Evolutionary conservation across 2,888 invertebrate species (phyloP), one percentile per base, ranked within the genome.

Genomic region (Leptinotarsa haldemani): DNA sequence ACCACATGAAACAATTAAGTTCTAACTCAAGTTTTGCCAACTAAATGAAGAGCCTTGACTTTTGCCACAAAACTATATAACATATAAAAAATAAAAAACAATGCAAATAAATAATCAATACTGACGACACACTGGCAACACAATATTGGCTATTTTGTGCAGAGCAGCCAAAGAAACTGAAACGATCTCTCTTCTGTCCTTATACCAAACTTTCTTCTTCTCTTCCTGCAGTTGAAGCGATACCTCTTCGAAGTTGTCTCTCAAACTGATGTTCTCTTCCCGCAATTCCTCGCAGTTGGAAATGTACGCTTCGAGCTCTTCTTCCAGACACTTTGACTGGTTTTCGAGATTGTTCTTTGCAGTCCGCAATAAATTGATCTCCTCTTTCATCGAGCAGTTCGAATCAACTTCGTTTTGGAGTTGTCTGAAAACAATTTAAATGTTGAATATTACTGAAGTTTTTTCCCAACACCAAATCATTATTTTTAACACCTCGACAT

Each of bases 121-220:
- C 46, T 58, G 65, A 52, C 65, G 72, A 73, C 80, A 82, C 65
- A 82, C 82, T 3, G 82, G 83, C 68, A 84, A 68, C 77, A 84
- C 76, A 30, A 67, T 75, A 65, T 81, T 71, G 53, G 83, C 82
- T 47, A 83, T 79, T 73, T 78, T 82, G 61, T 80, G 80, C 68
- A 84, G 77, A 22, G 82, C 80, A 18, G 76, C 75, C 73, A 82
- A 77, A 74, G 82, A 81, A 75, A 82, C 74, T 66, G 73, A 71
- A 67, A 82, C 77, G 7, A 84, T 79, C 69, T 75, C 71, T 58
- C 66, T 73, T 16, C 74, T 71, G 47, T 78, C 81, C 67, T 77
- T 81, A 77, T 82, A 77, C 84, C 84, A 83, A 5, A 70, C 74
- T 68, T 76, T 80, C 74, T 81, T 77, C 77, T 74, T 81, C 75